These are phyloP conservation scores for Perodicticus potto DNA, from an alignment of 2,797 vertebrate species.

Conservation along the genomic window DNA sequence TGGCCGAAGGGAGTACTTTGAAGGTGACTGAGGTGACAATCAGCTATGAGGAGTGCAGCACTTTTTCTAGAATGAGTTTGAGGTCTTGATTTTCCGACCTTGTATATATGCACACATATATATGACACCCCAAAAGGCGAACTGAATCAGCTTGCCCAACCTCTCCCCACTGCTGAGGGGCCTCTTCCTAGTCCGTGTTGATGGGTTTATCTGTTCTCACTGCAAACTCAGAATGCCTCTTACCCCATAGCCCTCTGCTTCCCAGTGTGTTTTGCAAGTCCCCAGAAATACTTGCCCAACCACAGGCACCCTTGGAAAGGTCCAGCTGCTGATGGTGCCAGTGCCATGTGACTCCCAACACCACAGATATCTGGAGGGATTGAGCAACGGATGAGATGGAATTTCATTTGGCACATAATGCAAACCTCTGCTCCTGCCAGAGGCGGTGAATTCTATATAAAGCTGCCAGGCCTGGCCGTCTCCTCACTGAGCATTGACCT, in stretches of 20 bases:
- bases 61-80: too few species aligned
- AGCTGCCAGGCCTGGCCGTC: constrained; percentile 51
- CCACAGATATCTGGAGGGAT: background rate
- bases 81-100: too few species aligned
- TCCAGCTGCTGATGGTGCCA: background rate
- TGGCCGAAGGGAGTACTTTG: too few species aligned
- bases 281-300: constrained; percentile 46
- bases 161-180: background rate
- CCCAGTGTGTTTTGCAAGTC: background rate
- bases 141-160: background rate
- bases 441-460: constrained; percentile 55
- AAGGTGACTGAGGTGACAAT: too few species aligned
- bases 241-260: background rate
- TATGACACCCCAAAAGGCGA: background rate
- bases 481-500: background rate
- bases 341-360: background rate
- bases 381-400: constrained; percentile 55
- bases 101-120: too few species aligned
- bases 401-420: constrained; percentile 57
- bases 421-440: background rate
- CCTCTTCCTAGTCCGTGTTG: background rate
- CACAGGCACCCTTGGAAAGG: constrained; percentile 15
- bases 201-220: background rate
- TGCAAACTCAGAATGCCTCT: background rate
- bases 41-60: too few species aligned